phyloP scores from a whole-genome alignment of 2,888 invertebrate genomes.

The Deroplatys truncata region DNA sequence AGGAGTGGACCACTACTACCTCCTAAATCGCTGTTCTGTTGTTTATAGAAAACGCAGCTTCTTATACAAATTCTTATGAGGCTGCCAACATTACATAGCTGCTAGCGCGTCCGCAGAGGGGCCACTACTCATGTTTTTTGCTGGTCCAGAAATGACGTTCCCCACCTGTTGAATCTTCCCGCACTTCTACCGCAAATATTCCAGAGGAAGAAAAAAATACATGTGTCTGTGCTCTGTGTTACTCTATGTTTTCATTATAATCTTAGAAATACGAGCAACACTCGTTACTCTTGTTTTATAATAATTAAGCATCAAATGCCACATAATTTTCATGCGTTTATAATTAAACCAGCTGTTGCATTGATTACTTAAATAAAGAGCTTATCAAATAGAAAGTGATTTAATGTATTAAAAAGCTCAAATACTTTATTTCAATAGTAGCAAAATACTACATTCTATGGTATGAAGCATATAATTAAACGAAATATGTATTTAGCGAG shows the following conservation, averaged over 20 bases:
- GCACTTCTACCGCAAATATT: neutral
- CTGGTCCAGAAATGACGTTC: neutral
- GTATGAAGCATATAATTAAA: too few relatives aligned
- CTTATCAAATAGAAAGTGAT: too few relatives aligned
- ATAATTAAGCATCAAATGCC: too few relatives aligned
- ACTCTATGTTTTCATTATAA: neutral
- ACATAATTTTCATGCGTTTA: too few relatives aligned
- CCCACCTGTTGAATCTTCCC: neutral
- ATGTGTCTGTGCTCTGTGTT: neutral
- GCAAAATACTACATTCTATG: too few relatives aligned
- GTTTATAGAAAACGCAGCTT: neutral
- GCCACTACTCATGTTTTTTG: neutral
- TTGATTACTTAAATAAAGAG: too few relatives aligned
- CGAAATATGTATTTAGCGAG: too few relatives aligned
- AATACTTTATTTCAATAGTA: too few relatives aligned
- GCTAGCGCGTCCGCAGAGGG: neutral
- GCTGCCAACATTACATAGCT: neutral
- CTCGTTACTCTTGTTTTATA: too few relatives aligned
- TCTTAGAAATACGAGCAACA: neutral
- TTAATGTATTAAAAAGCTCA: too few relatives aligned
- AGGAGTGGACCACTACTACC: too few relatives aligned
- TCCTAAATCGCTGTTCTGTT: neutral
- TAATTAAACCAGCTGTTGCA: too few relatives aligned
- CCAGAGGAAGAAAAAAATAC: neutral
- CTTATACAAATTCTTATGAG: neutral